Base-by-base conservation (phyloP, 1,140 invertebrate species). In the Papilio machaon region DNA sequence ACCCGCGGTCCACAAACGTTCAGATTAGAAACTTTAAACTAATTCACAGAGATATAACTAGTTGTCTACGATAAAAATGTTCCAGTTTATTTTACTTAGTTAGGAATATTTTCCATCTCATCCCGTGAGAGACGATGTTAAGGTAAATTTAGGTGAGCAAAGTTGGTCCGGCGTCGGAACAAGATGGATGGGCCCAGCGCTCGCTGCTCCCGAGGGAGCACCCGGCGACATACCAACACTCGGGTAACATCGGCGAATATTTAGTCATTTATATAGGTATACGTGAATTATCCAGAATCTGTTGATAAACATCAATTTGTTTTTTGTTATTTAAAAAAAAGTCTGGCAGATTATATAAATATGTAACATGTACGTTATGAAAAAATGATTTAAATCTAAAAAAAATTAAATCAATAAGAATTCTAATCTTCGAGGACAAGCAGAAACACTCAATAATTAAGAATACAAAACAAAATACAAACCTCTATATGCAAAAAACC, bases 71-170 rank as follows among this genome's bases (percentile, higher is more conserved):
- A 49, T 49, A 7, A n/a, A 64, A 64, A 64, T 64, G 23, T 64
- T 64, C 2, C 38, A 38, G 35, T 70, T 70, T 38, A 38, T 38
- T 64, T 35, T 64, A 35, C 38, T 1, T 43, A 43, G 38, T 43
- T 43, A 30, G 64, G 11, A 35, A 70, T 15, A 70, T 70, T 35
- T 70, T 30, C 10, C 13, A 15, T 13, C 64, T 5, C 13, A 70
- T 70, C 64, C 64, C 64, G 64, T 35, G 64, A 70, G 64, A 70
- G 30, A 70, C 5, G 23, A 30, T 64, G 64, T 70, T 70, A 70
- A 70, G 64, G 64, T 70, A 70, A 70, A 70, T 70, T 70, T 70
- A 70, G 64, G 30, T 30, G 23, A 70, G 64, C 64, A 70, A 70
- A 70, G 64, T 70, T 70, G 64, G 64, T 70, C 64, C 64, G 60